Evolutionary conservation across 2,797 vertebrate genomes (phyloP), one percentile per base, ranked within the genome.

Genomic region (Manis pentadactyla): DNA sequence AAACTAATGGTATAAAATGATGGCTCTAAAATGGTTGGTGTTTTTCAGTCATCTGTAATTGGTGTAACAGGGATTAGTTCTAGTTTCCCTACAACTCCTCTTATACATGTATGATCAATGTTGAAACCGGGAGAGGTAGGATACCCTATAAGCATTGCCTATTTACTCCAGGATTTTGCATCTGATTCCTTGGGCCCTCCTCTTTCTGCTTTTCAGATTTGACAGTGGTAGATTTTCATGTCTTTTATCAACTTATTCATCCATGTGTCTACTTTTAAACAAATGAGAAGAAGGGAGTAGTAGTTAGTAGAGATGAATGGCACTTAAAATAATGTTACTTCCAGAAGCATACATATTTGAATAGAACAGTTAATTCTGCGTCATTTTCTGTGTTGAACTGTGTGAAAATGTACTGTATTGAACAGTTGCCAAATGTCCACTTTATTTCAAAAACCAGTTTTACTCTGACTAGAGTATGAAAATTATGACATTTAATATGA

Each of bases 171-270:
- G 31, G 4, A 7, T 8, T 95, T 97, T 57, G 57, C 23, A 57
- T 97, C 42, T 69, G 69, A 92, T 86, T 93, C 49, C 46, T 78
- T 92, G 63, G 63, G 9, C 39, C 57, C 7, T 92, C 21, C 10
- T 66, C 19, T 90, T 66, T 81, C 57, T 92, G 37, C 29, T 92
- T 92, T 96, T 92, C 57, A 87, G 14, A 87, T 87, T 94, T 92
- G 69, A 27, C 51, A 81, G 8, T n/a, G 39, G 37, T 92, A 86
- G 79, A 85, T 96, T 94, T 91, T 93, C 18, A 57, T 81, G 42
- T 31, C 11, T 89, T 73, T 94, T 64, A 68, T 87, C 27, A 53
- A 4, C 12, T 71, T 75, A 46, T 87, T 61, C 27, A 46, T 46
- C 46, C 81, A 1, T 64, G 29, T 92, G 29, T 77, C 51, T 69